A percentile compares a stretch with the other conserved stretches of the same genome.
These are phyloP conservation scores for Neogobius melanostomus DNA, from an alignment of 2,113 vertebrate genomes.

Conservation along the genomic window DNA sequence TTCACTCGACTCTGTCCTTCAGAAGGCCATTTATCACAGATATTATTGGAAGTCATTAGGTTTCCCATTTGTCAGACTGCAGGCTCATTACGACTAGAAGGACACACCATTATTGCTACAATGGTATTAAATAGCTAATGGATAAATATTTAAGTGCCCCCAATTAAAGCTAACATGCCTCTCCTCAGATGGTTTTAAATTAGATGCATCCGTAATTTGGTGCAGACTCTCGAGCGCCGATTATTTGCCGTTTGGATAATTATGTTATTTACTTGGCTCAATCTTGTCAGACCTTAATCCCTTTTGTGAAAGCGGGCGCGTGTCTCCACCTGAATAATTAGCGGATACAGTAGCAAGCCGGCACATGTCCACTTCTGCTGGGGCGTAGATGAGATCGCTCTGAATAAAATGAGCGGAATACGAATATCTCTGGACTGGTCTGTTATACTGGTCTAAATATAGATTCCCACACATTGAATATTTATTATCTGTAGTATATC, in stretches of 20 bases:
- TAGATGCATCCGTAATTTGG: not conserved
- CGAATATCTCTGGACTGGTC: not conserved
- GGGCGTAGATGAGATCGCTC: not conserved
- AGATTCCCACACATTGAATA: too few species aligned
- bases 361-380: not conserved
- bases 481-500: too few species aligned
- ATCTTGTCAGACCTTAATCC: conserved; percentile 36
- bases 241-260: conserved; percentile 39
- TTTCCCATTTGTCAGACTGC: conserved; percentile 35
- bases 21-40: conserved; percentile 36
- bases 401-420: not conserved
- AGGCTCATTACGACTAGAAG: conserved; percentile 36
- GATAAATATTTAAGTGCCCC: conserved; percentile 33
- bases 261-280: conserved; percentile 40
- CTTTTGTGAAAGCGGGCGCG: conserved; percentile 26
- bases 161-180: conserved; percentile 17
- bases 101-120: conserved; percentile 18
- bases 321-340: conserved; percentile 34
- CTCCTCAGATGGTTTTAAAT: conserved; percentile 5
- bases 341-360: not conserved
- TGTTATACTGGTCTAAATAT: not conserved
- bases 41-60: conserved; percentile 44
- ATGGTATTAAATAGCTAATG: conserved; percentile 25
- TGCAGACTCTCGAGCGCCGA: not conserved
- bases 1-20: conserved; percentile 28